Evolutionary conservation across 1,140 invertebrate genomes (phyloP), one percentile per base, ranked within the genome.

Genomic region (Delia radicum): DNA sequence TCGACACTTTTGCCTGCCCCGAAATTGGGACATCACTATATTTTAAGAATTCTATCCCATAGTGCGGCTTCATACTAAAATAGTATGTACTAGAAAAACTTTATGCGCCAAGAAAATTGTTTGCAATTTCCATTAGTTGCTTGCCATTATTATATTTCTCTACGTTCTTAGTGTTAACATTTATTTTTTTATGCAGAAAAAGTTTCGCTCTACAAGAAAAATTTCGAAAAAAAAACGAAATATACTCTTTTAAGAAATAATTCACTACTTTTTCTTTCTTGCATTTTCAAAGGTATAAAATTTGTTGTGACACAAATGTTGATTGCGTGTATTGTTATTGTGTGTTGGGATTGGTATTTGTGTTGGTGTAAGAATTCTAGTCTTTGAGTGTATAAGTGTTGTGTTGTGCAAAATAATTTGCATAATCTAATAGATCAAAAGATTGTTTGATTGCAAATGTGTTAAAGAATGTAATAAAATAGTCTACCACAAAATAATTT

Each of bases 91-190:
- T 15, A 42, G 37, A 42, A 42, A 42, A 42, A 42, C 37, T 55
- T 21, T 55, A 2, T 55, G n/a, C 15, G 28, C 65, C 5, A 69
- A 69, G 31, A 33, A 69, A 69, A 69, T 69, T 69, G 65, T 69
- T 37, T 33, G 65, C 65, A 69, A 69, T 69, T 69, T 69, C 65
- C 65, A 69, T 69, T 69, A 69, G 65, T 69, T 69, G 65, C n/a
- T 69, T 69, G 65, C 37, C 65, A 69, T 69, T 69, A 69, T 69
- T 69, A 31, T 65, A 4, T 62, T 33, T 33, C 31, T 33, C 12
- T 33, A 33, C 31, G 5, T 6, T 4, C 12, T 33, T 12, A 33
- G 31, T 33, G 5, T 33, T 6, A 33, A 33, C 4, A 33, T 12
- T 33, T 48, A 4, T 48, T 1, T 48, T 18, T 55, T 21, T 55